Evolutionary conservation across 2,888 invertebrate genomes (phyloP).

Genomic region (Watsonalla cultraria): DNA sequence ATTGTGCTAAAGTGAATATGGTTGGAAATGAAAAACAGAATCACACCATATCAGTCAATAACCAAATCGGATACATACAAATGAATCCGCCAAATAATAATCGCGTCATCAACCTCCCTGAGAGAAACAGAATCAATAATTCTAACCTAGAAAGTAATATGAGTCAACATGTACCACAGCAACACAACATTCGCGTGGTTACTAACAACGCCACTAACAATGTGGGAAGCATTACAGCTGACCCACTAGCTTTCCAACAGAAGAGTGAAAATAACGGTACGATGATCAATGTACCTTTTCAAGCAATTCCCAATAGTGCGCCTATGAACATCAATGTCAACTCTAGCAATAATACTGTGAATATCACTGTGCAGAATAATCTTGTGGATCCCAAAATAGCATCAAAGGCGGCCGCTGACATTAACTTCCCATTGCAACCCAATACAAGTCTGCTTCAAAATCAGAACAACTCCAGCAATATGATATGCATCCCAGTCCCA

Average conservation of each 20-base stretch:
- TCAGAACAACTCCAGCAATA: slow-evolving; percentile 53
- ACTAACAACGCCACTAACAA: slow-evolving; percentile 59
- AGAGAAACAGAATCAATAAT: slow-evolving; percentile 59
- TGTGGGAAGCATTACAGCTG: slow-evolving; percentile 49
- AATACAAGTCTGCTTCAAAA: slow-evolving; percentile 54
- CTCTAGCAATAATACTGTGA: slow-evolving; percentile 72
- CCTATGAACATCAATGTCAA: slow-evolving; percentile 75
- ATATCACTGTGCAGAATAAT: slow-evolving; percentile 72
- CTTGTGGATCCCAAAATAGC: slow-evolving; percentile 73
- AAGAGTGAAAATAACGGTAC: slow-evolving; percentile 62
- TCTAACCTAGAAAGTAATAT: slow-evolving; percentile 56
- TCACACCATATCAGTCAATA: slow-evolving; percentile 63
- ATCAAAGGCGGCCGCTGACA: slow-evolving; percentile 60
- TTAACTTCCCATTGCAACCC: slow-evolving; percentile 63
- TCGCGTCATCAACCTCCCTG: slow-evolving; percentile 69
- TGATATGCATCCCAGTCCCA: slow-evolving; percentile 70
- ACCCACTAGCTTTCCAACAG: slow-evolving; percentile 64
- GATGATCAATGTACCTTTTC: slow-evolving; percentile 74
- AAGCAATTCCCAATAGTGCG: slow-evolving; percentile 72
- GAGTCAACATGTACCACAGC: slow-evolving; percentile 64
- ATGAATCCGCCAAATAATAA: slow-evolving; percentile 64
- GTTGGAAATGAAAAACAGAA: slow-evolving; percentile 60
- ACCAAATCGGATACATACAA: slow-evolving; percentile 69
- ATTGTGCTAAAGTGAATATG: slow-evolving; percentile 65
- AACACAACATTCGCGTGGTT: slow-evolving; percentile 70